These are phyloP conservation scores for Acinonyx jubatus DNA, from an alignment of 2,113 vertebrate species.

Conservation along the genomic window DNA sequence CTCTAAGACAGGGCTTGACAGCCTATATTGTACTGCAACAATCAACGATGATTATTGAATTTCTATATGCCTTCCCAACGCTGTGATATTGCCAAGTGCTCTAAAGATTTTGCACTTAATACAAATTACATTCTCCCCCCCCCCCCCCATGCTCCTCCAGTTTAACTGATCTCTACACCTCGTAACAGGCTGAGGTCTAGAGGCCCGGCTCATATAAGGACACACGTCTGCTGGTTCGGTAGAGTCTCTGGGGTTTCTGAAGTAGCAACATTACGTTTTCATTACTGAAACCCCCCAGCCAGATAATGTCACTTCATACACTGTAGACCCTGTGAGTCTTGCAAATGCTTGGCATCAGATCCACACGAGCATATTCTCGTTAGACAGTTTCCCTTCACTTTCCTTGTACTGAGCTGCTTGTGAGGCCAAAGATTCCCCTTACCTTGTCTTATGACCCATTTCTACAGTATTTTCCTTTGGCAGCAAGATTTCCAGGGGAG, in stretches of 20 bases:
- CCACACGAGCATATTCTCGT: conserved; percentile 31
- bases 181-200: conserved; percentile 46
- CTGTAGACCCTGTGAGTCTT: conserved; percentile 38
- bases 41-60: conserved; percentile 15
- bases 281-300: conserved; percentile 68
- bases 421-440: conserved; percentile 19
- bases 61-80: not conserved
- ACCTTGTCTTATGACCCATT: conserved; percentile 58
- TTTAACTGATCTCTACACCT: conserved; percentile 28
- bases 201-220: conserved; percentile 48
- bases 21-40: not conserved
- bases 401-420: not conserved
- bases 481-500: conserved; percentile 60
- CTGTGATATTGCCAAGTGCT: not conserved
- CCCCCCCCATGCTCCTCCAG: not conserved
- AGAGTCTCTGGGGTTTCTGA: conserved; percentile 38
- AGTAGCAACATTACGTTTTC: conserved; percentile 68
- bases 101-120: conserved; percentile 38
- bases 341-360: conserved; percentile 45
- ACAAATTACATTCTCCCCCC: not conserved
- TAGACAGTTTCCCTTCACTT: conserved; percentile 9
- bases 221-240: conserved; percentile 45
- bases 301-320: conserved; percentile 62
- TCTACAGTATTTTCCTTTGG: conserved; percentile 49
- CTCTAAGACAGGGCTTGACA: conserved; percentile 25